Evolutionary conservation across 2,888 invertebrate genomes (phyloP).

Genomic region (Pristionchus entomophagus): DNA sequence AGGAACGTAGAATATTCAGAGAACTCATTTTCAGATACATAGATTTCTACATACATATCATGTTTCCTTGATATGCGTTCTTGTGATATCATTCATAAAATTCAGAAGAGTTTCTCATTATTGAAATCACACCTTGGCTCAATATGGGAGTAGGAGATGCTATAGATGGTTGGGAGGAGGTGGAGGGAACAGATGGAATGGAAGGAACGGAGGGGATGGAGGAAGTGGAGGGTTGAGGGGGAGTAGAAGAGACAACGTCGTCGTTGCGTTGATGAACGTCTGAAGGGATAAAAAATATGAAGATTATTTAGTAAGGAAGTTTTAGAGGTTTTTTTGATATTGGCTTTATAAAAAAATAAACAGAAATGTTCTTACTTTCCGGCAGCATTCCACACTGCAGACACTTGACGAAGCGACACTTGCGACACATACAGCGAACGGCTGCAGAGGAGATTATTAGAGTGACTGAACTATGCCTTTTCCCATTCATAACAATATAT

Average conservation of each 20-base stretch:
- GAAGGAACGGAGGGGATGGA: background rate
- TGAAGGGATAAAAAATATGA: background rate
- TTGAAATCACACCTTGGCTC: background rate
- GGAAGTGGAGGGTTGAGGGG: background rate
- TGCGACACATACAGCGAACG: conserved; percentile 55
- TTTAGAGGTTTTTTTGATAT: too few relatives aligned
- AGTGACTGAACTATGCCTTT: too few relatives aligned
- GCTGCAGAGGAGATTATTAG: too few relatives aligned
- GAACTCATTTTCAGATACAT: too few relatives aligned
- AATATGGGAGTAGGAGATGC: background rate
- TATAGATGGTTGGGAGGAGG: background rate
- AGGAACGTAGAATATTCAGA: too few relatives aligned
- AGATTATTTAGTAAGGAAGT: too few relatives aligned
- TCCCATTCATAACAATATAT: background rate
- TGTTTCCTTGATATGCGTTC: too few relatives aligned
- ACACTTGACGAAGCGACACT: conserved; percentile 55
- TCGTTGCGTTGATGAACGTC: conserved; percentile 34
- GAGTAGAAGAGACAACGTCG: background rate
- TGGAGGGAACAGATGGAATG: background rate
- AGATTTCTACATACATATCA: too few relatives aligned
- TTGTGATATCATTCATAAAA: too few relatives aligned
- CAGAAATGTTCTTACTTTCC: conserved; percentile 51
- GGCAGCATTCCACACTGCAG: conserved; percentile 53
- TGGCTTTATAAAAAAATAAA: too few relatives aligned
- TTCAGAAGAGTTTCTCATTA: too few relatives aligned